Evolutionary conservation across 2,113 vertebrate genomes (phyloP).

Genomic region (Probosciger aterrimus): DNA sequence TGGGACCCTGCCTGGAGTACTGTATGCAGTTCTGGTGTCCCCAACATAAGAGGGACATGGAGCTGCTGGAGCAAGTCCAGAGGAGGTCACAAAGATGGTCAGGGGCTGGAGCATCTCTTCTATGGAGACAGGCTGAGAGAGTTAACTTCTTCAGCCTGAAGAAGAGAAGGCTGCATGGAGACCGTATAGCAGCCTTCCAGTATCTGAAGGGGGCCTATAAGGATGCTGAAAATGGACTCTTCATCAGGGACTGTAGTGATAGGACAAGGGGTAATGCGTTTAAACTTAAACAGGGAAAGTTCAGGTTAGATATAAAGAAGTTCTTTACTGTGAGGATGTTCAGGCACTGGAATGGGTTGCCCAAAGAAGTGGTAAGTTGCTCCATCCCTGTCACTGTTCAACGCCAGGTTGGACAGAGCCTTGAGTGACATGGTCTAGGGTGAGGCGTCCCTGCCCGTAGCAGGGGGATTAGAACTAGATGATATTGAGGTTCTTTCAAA

Average conservation of each 20-base stretch:
- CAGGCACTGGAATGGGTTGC: background rate
- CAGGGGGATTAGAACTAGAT: background rate
- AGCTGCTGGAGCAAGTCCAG: background rate
- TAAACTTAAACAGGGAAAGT: background rate
- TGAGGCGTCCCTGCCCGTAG: background rate
- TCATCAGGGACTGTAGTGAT: background rate
- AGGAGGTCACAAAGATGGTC: background rate
- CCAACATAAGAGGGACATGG: background rate
- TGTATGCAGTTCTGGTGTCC: background rate
- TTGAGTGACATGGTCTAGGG: background rate
- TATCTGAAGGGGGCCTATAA: background rate
- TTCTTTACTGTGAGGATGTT: background rate
- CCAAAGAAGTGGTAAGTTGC: background rate
- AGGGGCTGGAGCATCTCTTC: background rate
- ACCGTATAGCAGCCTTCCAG: background rate
- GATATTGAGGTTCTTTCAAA: background rate
- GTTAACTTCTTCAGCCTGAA: background rate
- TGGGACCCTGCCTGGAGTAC: background rate
- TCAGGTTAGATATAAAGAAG: background rate
- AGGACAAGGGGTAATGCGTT: background rate
- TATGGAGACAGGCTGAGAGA: background rate
- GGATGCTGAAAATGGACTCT: background rate
- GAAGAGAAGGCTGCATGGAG: background rate
- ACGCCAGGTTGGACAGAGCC: too few species aligned
- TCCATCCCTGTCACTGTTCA: background rate